A percentile compares a stretch with the other conserved stretches of the same genome.
phyloP scores from a whole-genome alignment of 1,140 invertebrate species.

The Nephotettix cincticeps region DNA sequence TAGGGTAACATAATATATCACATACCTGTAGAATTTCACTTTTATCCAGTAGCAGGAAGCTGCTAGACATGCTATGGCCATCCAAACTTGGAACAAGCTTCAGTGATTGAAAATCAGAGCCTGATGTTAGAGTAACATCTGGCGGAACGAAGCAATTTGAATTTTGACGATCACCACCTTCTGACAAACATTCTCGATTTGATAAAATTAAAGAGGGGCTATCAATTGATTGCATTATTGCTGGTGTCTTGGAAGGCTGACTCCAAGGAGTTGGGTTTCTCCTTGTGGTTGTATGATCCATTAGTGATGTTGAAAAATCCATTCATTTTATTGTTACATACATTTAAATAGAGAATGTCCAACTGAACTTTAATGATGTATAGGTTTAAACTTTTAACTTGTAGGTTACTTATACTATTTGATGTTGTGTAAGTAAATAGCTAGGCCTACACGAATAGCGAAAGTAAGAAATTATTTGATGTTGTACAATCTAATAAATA shows the following conservation, averaged over 20 bases:
- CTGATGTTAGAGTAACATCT: slow-evolving; percentile 42
- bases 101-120: slow-evolving; percentile 41
- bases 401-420: too few species aligned
- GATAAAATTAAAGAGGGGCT: slow-evolving; percentile 28
- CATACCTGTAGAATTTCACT: slow-evolving; percentile 51
- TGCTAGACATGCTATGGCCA: slow-evolving; percentile 31
- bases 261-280: background rate
- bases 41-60: slow-evolving; percentile 58
- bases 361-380: background rate
- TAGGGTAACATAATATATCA: background rate
- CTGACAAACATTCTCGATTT: background rate
- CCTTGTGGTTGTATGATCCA: slow-evolving; percentile 11
- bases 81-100: slow-evolving; percentile 37
- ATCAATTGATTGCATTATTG: slow-evolving; percentile 43
- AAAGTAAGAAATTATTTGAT: too few species aligned
- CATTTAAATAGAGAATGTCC: background rate
- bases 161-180: slow-evolving; percentile 3
- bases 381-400: too few species aligned
- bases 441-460: too few species aligned
- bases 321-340: background rate
- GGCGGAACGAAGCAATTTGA: slow-evolving; percentile 31
- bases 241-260: slow-evolving; percentile 22
- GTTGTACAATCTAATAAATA: too few species aligned
- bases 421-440: too few species aligned
- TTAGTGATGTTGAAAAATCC: slow-evolving; percentile 7